phyloP scores from a whole-genome alignment of 2,888 invertebrate genomes.

The Rhagium mordax region DNA sequence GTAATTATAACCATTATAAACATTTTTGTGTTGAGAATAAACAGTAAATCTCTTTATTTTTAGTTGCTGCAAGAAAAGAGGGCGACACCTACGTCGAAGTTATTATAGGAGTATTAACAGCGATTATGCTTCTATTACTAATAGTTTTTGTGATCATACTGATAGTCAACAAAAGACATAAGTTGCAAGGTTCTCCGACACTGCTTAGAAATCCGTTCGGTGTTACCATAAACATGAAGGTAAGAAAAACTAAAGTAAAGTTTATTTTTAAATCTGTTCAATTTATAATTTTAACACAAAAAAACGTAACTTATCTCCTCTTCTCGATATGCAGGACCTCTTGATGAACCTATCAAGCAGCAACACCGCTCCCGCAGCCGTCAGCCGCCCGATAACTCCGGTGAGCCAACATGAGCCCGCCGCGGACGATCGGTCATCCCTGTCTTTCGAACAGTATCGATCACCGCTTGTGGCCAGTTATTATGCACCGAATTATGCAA shows the following conservation, averaged over 20 bases:
- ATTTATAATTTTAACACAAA: no score
- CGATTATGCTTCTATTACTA: constrained; percentile 77
- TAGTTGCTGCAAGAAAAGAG: constrained; percentile 74
- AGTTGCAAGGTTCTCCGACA: constrained; percentile 76
- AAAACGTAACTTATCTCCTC: no score
- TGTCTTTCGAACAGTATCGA: constrained; percentile 72
- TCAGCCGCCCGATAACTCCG: constrained; percentile 67
- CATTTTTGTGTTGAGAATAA: no score
- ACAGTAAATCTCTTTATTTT: constrained; percentile 48
- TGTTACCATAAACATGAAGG: constrained; percentile 79
- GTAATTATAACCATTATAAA: no score
- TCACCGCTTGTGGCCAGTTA: constrained; percentile 73
- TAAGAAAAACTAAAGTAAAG: constrained; percentile 58
- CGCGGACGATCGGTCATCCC: constrained; percentile 63
- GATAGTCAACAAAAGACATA: constrained; percentile 74
- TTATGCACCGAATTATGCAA: constrained; percentile 72
- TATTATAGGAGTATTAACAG: constrained; percentile 77
- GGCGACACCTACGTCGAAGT: constrained; percentile 76
- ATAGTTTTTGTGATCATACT: constrained; percentile 77
- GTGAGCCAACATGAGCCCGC: constrained; percentile 65
- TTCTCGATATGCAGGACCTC: constrained; percentile 69
- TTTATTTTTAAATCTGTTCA: no score
- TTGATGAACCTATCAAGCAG: constrained; percentile 74
- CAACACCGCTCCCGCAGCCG: constrained; percentile 52
- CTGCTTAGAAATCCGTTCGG: constrained; percentile 76